phyloP scores from a whole-genome alignment of 1,140 invertebrate genomes.

The Protaetia brevitarsis region DNA sequence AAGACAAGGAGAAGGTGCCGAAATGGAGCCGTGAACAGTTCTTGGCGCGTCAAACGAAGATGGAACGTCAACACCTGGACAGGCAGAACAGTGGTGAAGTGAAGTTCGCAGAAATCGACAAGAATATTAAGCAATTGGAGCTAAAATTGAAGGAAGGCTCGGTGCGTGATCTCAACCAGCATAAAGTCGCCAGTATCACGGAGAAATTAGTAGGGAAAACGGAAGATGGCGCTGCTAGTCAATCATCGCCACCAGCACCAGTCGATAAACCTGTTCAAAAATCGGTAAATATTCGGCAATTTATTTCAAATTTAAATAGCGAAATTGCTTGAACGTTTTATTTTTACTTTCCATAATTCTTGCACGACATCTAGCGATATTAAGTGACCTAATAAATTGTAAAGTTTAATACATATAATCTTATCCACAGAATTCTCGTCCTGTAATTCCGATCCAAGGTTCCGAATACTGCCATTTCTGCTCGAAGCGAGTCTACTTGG shows the following conservation, averaged over 20 bases:
- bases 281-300: conserved; percentile 54
- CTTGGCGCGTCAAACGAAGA: conserved; percentile 73
- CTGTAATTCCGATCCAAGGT: conserved; percentile 58
- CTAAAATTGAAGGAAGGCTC: conserved; percentile 78
- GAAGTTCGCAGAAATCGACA: conserved; percentile 75
- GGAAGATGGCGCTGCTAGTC: conserved; percentile 45
- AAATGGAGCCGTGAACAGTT: conserved; percentile 89
- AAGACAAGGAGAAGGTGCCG: conserved; percentile 75
- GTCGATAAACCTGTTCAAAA: conserved; percentile 57
- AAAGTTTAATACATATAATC: too few species aligned
- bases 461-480: conserved; percentile 86
- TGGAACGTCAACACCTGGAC: conserved; percentile 63
- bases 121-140: conserved; percentile 74
- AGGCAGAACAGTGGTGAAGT: conserved; percentile 57
- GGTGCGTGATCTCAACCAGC: conserved; percentile 67
- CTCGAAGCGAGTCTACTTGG: conserved; percentile 80
- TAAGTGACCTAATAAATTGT: not conserved
- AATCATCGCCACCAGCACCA: conserved; percentile 41
- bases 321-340: not conserved
- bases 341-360: too few species aligned
- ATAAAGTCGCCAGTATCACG: conserved; percentile 85
- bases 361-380: too few species aligned
- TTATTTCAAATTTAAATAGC: not conserved
- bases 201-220: conserved; percentile 72
- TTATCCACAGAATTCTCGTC: conserved; percentile 24